Base-by-base conservation (phyloP, 2,888 invertebrate genomes). In the Drosophila diplacantha region DNA sequence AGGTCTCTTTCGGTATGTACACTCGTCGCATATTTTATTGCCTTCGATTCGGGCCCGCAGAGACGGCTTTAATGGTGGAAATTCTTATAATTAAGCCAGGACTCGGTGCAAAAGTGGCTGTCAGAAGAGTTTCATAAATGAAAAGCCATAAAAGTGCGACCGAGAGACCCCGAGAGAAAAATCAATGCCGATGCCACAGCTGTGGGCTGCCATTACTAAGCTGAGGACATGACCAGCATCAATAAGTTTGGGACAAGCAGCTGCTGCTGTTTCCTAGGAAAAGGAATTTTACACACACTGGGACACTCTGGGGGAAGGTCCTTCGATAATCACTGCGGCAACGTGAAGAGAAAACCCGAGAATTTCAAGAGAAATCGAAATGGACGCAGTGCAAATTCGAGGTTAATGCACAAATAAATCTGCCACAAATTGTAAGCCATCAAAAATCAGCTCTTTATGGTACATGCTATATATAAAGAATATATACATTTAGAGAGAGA, bases 381-480 rank as follows among this genome's bases (percentile, higher is more conserved):
- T 60, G 67, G 60, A 64, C 46, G 58, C 69, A 73, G 72, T 76
- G 77, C 77, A 79, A 77, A 79, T 79, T 76, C 76, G 79, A 75
- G 77, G 79, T 77, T 79, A 79, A 77, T 77, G 76, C 76, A 73
- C 76, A 77, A 77, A 77, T 77, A 77, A 77, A 76, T 77, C 79
- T 75, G 79, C 76, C 79, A 79, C 77, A 77, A 79, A 77, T 77
- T 77, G 80, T 72, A 65, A 70, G 74, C 77, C 72, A 77, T 77
- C 77, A 77, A 74, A 68, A 77, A 75, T 55, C 51, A 71, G 73
- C 72, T 74, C 34, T 34, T 51, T 29, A 14, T 29, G 16, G 18
- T 44, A 44, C 18, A 43, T 26, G 12, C 2, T 29, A 29, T 29
- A 44, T 44, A 12, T 16, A n/a, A 2, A 20, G 1, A n/a, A n/a